phyloP scores from a whole-genome alignment of 2,113 vertebrate genomes.

The Phoenicopterus ruber region DNA sequence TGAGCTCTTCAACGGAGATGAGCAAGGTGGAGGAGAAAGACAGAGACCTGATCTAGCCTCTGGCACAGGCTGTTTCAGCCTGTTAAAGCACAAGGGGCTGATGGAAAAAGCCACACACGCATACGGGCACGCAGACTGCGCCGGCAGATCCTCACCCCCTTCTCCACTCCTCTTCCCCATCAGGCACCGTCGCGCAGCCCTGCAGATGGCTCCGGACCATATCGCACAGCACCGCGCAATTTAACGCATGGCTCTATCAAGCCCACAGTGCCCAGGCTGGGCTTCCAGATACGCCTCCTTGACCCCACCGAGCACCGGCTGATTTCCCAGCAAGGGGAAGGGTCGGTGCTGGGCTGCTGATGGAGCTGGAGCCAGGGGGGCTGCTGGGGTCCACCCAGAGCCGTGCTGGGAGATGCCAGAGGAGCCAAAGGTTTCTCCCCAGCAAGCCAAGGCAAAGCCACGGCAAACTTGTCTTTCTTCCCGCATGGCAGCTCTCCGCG shows the following conservation, averaged over 20 bases:
- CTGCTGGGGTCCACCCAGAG: neutral
- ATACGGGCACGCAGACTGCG: rapidly evolving
- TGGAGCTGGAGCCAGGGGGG: neutral
- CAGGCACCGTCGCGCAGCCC: neutral
- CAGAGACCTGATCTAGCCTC: neutral
- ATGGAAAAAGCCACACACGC: neutral
- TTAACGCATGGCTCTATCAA: neutral
- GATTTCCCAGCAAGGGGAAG: neutral
- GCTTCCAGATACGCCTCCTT: neutral
- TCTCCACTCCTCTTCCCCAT: neutral
- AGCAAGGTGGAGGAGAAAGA: neutral
- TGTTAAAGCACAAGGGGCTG: neutral
- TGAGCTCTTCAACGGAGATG: neutral
- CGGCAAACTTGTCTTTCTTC: neutral
- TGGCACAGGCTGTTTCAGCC: neutral
- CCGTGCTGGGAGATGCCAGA: neutral
- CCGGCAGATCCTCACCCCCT: neutral
- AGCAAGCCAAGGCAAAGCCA: neutral
- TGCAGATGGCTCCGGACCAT: neutral
- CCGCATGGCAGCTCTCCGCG: neutral
- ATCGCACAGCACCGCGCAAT: neutral
- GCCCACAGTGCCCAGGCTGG: neutral
- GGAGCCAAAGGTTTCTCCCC: neutral
- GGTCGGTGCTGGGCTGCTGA: neutral
- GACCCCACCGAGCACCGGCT: neutral